Conservation (phyloP, 2,797 vertebrate genomes). For the Jordanella pulchra region DNA sequence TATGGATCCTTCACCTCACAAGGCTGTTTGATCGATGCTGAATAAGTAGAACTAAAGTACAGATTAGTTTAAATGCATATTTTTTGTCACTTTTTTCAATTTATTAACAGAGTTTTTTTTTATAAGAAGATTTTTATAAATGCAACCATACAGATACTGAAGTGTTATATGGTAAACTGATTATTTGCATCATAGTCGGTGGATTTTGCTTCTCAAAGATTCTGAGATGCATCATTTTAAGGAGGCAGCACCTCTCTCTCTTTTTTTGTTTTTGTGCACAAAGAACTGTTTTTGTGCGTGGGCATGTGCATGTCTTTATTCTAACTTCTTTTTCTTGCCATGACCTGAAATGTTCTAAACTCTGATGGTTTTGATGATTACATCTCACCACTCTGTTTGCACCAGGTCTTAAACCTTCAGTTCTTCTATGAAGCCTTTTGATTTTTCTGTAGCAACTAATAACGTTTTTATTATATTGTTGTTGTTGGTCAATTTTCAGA, state of each 20-base stretch:
- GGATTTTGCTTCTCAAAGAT: not conserved
- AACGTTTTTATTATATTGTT: conserved; percentile 65
- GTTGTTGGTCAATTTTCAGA: conserved; percentile 13
- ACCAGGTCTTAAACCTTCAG: not conserved
- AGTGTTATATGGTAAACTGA: not conserved
- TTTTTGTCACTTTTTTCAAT: not conserved
- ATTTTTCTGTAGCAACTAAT: conserved; percentile 16
- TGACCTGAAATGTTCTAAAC: conserved; percentile 10
- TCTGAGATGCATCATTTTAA: not conserved
- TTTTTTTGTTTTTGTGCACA: not conserved
- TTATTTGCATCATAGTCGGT: not conserved
- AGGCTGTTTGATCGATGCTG: not conserved
- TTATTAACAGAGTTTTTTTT: not conserved
- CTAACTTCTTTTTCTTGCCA: conserved; percentile 3
- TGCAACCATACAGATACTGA: not conserved
- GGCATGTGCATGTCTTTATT: not conserved
- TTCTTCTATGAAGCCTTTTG: conserved; percentile 1
- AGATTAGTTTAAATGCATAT: not conserved
- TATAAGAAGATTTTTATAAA: not conserved
- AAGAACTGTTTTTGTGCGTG: not conserved
- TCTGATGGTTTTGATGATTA: conserved; percentile 7
- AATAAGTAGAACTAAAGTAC: too few relatives aligned
- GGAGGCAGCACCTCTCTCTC: not conserved
- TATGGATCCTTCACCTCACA: conserved; percentile 4
- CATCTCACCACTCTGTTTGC: not conserved